Percentiles rank a stretch among this genome's conserved stretches.
Conservation (phyloP, 1,140 invertebrate genomes). For the Helicoverpa zea region DNA sequence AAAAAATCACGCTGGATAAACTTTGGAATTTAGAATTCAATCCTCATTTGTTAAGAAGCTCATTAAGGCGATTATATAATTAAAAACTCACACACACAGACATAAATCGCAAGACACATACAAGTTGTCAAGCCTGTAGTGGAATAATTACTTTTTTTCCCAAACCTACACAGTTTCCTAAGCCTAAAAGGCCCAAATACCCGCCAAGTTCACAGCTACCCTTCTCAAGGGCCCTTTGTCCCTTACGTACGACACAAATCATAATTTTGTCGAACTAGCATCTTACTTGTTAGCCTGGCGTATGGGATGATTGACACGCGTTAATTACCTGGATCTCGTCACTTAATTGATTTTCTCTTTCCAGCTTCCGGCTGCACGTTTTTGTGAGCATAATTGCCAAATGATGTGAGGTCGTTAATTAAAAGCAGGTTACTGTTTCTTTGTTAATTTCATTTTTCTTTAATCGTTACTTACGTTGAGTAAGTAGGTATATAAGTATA, state of each 20-base stretch:
- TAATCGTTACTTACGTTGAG: neutral
- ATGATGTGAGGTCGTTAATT: neutral
- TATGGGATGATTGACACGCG: conserved; percentile 14
- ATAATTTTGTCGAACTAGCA: conserved; percentile 5
- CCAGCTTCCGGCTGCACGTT: conserved; percentile 17
- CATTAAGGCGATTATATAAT: neutral
- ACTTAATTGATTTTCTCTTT: conserved; percentile 38
- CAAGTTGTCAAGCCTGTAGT: too few species aligned
- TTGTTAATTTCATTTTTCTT: neutral
- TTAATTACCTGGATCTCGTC: conserved; percentile 43
- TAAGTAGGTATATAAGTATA: too few species aligned
- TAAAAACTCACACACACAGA: neutral
- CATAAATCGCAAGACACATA: too few species aligned
- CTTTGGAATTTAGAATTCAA: too few species aligned
- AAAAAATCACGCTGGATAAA: too few species aligned
- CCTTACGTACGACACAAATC: conserved; percentile 28
- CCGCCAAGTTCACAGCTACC: conserved; percentile 2
- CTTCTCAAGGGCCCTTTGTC: conserved; percentile 12
- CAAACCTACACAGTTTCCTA: too few species aligned
- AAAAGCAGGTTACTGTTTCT: neutral
- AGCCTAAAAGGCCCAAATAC: neutral
- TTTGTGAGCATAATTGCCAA: conserved; percentile 6
- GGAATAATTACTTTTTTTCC: too few species aligned
- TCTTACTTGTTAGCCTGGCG: neutral
- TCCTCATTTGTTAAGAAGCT: too few species aligned